Base-by-base conservation (phyloP, 2,797 vertebrate genomes). In the Podargus strigoides region DNA sequence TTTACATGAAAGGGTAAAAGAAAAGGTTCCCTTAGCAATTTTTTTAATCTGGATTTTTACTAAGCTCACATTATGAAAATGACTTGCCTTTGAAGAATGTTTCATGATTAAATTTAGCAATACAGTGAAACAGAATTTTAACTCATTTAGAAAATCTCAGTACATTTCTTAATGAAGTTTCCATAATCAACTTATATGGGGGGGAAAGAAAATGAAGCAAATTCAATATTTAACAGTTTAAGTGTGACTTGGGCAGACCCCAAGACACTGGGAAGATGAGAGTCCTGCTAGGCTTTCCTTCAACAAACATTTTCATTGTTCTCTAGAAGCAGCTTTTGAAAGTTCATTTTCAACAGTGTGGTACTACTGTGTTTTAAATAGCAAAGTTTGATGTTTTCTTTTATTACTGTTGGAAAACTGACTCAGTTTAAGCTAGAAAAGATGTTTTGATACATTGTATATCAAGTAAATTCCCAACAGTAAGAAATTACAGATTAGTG, bases 121-220 rank as follows among this genome's bases (percentile, higher is more conserved):
- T 58, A 34, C 69, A 93, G 66, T 75, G 72, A 83, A 81, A 69
- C 53, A 92, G 68, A 89, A 85, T 89, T 93, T 87, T 90, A 95
- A 87, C 72, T 94, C 21, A 34, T 53, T 92, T 95, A 87, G 84
- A 85, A 94, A 90, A 79, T 80, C 89, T 89, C 87, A 69, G 39
- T 93, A 68, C 68, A 84, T 87, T 76, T 81, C 53, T 75, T 92
- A 96, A 92, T 93, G 85, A 93, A 87, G 46, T 85, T 95, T 85
- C 64, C 28, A 9, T 92, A 93, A 95, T 87, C 81, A 91, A 53
- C 10, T 95, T 90, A 59, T 10, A n/a, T 47, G 46, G 26, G 30
- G 37, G 53, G 20, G 8, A 8, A 39, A 24, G 30, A 55, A 70
- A 89, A 90, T 85, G 37, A 75, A 50, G 64, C 66, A 87, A 95